Conservation (phyloP, 2,797 vertebrate species). For the Microcaecilia unicolor region DNA sequence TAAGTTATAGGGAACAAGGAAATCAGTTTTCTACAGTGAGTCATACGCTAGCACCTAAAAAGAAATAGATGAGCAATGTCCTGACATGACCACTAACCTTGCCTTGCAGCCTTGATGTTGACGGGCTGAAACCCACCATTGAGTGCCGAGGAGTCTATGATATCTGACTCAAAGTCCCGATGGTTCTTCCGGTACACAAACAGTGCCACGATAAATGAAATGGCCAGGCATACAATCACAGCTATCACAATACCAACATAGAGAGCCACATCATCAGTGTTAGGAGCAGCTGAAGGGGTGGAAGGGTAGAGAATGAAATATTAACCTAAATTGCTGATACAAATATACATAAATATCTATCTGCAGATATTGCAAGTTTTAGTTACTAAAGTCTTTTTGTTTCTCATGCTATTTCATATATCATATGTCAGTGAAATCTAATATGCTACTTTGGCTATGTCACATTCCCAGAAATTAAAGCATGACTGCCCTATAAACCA, state of each 20-base stretch:
- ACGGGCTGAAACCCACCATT: slow-evolving; percentile 91
- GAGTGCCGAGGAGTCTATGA: slow-evolving; percentile 85
- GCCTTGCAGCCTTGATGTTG: slow-evolving; percentile 86
- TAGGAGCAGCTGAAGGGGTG: slow-evolving; percentile 70
- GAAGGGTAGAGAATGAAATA: slow-evolving; percentile 6
- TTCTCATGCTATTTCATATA: no score
- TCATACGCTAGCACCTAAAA: no score
- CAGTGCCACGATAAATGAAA: slow-evolving; percentile 78
- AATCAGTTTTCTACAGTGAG: not conserved
- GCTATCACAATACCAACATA: slow-evolving; percentile 87
- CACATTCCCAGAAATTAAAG: no score
- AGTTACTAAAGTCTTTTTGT: no score
- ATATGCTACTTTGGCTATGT: no score
- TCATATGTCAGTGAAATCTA: no score
- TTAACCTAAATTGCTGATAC: slow-evolving; percentile 1
- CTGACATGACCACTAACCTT: slow-evolving; percentile 59
- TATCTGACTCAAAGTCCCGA: slow-evolving; percentile 84
- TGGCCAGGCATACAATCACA: slow-evolving; percentile 85
- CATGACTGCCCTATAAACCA: no score
- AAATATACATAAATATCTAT: slow-evolving; percentile 4
- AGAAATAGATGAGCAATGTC: not conserved
- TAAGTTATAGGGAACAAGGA: not conserved
- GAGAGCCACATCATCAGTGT: slow-evolving; percentile 80
- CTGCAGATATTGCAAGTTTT: slow-evolving; percentile 28
- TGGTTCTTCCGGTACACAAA: slow-evolving; percentile 92